phyloP scores from a whole-genome alignment of 1,140 invertebrate genomes.

The Atta colombica region DNA sequence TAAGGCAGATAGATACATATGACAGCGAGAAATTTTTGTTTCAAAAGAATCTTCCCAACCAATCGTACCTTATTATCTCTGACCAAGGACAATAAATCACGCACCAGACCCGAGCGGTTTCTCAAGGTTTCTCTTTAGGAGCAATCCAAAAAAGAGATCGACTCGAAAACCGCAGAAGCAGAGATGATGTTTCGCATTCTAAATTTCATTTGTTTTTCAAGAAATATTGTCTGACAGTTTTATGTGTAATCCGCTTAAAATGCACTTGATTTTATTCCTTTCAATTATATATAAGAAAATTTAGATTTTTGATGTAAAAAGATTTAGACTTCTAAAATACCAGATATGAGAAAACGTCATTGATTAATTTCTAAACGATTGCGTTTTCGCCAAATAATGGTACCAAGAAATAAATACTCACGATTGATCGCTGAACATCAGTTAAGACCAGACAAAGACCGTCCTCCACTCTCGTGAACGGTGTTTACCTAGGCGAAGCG shows the following conservation, averaged over 20 bases:
- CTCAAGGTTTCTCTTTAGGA: conserved; percentile 70
- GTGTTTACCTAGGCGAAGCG: conserved; percentile 52
- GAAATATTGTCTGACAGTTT: conserved; percentile 31
- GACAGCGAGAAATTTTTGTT: conserved; percentile 67
- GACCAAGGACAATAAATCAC: conserved; percentile 76
- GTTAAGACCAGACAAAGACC: conserved; percentile 28
- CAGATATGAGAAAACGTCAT: neutral
- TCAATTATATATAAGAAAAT: neutral
- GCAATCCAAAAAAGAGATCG: conserved; percentile 67
- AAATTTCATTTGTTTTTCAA: conserved; percentile 63
- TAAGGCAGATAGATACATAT: conserved; percentile 50
- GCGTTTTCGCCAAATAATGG: conserved; percentile 18
- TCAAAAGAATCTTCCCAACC: conserved; percentile 74
- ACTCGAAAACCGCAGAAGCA: conserved; percentile 69
- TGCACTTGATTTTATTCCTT: neutral
- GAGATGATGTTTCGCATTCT: conserved; percentile 64
- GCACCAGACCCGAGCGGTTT: conserved; percentile 61
- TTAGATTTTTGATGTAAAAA: neutral
- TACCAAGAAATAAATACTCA: conserved; percentile 1
- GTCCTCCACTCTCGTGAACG: conserved; percentile 14
- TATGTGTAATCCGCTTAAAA: neutral
- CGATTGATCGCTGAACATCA: conserved; percentile 13
- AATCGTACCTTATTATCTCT: conserved; percentile 75
- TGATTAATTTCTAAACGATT: conserved; percentile 15
- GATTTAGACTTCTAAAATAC: neutral